A percentile compares a stretch with the other conserved stretches of the same genome.
Evolutionary conservation across 2,888 invertebrate species (phyloP).

Genomic region (Cremastobaeus sp.): DNA sequence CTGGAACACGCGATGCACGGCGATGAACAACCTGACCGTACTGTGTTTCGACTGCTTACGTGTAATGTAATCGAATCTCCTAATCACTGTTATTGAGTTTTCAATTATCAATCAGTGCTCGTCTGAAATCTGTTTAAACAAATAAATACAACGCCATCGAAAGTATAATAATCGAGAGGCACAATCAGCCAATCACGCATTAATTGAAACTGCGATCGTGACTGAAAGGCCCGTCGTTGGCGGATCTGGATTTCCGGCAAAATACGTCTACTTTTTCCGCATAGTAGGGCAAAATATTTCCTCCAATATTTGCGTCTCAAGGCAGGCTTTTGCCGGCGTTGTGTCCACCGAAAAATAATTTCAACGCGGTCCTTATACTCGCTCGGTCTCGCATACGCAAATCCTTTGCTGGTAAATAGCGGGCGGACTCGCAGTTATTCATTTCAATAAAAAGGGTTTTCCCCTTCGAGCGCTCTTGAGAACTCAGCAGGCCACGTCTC

Average conservation of each 20-base stretch:
- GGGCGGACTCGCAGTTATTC: slow-evolving; percentile 50
- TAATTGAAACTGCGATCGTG: no score
- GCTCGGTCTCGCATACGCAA: slow-evolving; percentile 29
- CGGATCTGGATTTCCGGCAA: slow-evolving; percentile 5
- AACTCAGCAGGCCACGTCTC: slow-evolving; percentile 46
- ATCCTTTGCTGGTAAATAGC: slow-evolving; percentile 46
- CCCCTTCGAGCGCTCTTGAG: slow-evolving; percentile 54
- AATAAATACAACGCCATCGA: no score
- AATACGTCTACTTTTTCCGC: neutral
- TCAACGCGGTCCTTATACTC: slow-evolving; percentile 21
- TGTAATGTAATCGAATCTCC: no score
- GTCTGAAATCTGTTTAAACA: no score
- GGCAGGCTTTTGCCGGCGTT: slow-evolving; percentile 15
- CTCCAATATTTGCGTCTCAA: slow-evolving; percentile 39
- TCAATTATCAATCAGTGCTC: no score
- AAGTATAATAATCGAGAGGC: no score
- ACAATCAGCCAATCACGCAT: neutral
- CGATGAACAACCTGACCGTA: no score
- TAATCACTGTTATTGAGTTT: no score
- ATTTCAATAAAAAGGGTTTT: slow-evolving; percentile 58
- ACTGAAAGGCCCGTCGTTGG: no score
- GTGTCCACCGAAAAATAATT: slow-evolving; percentile 48
- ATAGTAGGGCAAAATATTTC: slow-evolving; percentile 17
- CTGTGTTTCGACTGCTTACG: no score
- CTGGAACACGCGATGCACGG: no score